Evolutionary conservation across 92 coral and sea anemone genomes (phyloP), one percentile per base, ranked within the genome.

Genomic region (Zoanthus solanderi): DNA sequence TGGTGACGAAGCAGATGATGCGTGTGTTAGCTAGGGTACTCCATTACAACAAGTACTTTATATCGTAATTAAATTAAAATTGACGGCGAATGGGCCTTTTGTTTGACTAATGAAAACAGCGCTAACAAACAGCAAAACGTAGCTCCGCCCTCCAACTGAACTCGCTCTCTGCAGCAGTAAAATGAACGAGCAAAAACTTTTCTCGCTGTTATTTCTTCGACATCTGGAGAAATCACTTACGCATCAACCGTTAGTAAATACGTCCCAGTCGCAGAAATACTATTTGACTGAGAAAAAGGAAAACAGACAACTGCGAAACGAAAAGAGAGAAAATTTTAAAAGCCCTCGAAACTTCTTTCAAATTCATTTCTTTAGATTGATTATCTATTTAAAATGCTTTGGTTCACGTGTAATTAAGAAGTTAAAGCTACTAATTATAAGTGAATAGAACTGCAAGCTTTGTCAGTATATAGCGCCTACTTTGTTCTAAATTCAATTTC

Each of bases 61-160:
- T 91, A 78, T 88, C 92, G 92, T 91, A 91, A 91, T 91, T 91
- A 91, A 91, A 91, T 91, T 91, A 91, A 88, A 91, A 91, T 91
- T 91, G 94, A 91, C 94, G 94, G 94, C 94, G 79, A 81, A 91
- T 88, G 94, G 87, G 84, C 66, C 90, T 57, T 84, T 88, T 88
- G 91, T 90, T 88, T 90, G 87, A 79, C 84, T 83, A 84, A 88
- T 89, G 94, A 90, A 93, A 72, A 83, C 89, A 72, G 91, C 79
- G 72, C 73, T 88, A 88, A 93, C 87, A 82, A 86, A 83, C 72
- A 72, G 78, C 75, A 18, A 45, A 75, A 42, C 47, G 34, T 91
- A 83, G 91, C 97, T 92, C 97, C 97, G 95, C 97, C 97, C 86
- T 78, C 85, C 6, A 88, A 79, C 50, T 83, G 73, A 88, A 87